Conservation (phyloP, 2,888 invertebrate genomes). For the Drosophila koepferae region DNA sequence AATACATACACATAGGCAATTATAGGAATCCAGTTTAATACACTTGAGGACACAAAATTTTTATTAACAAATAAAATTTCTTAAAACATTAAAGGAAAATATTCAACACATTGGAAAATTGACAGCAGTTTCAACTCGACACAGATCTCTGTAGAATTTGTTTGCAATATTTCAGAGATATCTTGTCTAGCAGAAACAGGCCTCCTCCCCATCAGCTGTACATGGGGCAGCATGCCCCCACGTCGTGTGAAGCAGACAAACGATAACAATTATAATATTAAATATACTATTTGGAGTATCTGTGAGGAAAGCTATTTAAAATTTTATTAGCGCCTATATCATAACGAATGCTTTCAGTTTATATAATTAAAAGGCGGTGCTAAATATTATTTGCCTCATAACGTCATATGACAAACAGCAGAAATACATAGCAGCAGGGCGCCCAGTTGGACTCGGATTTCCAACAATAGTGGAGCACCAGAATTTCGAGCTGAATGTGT, state of each 20-base stretch:
- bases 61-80: neutral
- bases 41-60: slow-evolving; percentile 2
- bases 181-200: neutral
- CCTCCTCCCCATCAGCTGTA: slow-evolving; percentile 12
- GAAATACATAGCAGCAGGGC: slow-evolving; percentile 15
- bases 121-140: slow-evolving; percentile 22
- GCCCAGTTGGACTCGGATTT: slow-evolving; percentile 44
- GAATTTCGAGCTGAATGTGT: slow-evolving; percentile 53
- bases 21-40: neutral
- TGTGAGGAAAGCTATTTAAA: slow-evolving; percentile 54
- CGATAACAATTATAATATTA: slow-evolving; percentile 26
- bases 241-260: neutral
- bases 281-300: slow-evolving; percentile 33
- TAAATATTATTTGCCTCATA: slow-evolving; percentile 49
- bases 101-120: neutral
- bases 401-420: slow-evolving; percentile 72
- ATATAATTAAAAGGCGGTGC: slow-evolving; percentile 56
- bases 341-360: slow-evolving; percentile 61
- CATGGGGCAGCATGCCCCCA: slow-evolving; percentile 8
- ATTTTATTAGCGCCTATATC: slow-evolving; percentile 56
- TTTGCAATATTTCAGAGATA: neutral
- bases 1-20: slow-evolving; percentile 22
- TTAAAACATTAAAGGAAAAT: neutral
- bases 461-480: slow-evolving; percentile 29
- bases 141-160: neutral